Base-by-base conservation (phyloP, 2,888 invertebrate species). In the Globia sparganii region DNA sequence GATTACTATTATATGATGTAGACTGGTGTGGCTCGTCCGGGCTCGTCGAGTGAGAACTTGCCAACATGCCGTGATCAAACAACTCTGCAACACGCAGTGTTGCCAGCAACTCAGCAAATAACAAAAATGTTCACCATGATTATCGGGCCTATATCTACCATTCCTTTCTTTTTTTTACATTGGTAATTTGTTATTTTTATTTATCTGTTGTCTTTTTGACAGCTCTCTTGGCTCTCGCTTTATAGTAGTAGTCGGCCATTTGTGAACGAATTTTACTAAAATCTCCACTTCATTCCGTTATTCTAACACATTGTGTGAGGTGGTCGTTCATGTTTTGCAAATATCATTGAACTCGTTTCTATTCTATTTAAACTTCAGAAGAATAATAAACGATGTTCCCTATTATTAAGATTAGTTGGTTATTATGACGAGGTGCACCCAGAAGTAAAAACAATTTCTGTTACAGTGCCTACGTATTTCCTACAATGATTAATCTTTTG, bases 401-500 rank as follows among this genome's bases (percentile, higher is more conserved):
- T 64, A 72, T 8, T 70, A 64, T 31, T 62, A 84, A 78, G 62
- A 72, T 72, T 69, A 82, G 61, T 82, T 83, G 68, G 43, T 76
- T 76, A 83, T 64, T 83, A 80, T 86, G 89, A 91, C 91, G 89
- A 93, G 90, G 91, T 93, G 93, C 93, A 92, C 90, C 82, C 83
- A 89, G 88, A 92, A 90, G 89, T 93, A 91, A 94, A 94, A 94
- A 94, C 92, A 93, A 91, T 94, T 94, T 93, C 90, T 92, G 72
- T 31, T 86, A 65, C 0, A 90, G 92, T 95, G 95, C 93, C 92
- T 95, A 94, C 95, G 95, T 96, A 94, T 93, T 94, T 95, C 94
- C 92, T 94, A 92, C 89, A 92, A 93, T 94, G 94, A 95, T 95
- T 93, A 94, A 94, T 95, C 91, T 94, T 94, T 94, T 94, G 91